These are phyloP conservation scores for Anhinga anhinga DNA, from an alignment of 2,113 vertebrate genomes.

Conservation along the genomic window DNA sequence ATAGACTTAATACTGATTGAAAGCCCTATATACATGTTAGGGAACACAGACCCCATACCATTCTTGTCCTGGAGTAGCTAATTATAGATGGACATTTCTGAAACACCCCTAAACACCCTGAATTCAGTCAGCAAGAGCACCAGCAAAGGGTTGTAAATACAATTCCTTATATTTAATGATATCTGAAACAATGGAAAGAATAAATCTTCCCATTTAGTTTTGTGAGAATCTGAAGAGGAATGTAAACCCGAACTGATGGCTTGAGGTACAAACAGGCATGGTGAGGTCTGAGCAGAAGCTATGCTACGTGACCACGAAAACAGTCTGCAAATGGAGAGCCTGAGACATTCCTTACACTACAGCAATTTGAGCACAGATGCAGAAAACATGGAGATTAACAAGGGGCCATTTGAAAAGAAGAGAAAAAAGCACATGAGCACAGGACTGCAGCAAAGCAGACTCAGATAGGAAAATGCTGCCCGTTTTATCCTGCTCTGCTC, in stretches of 20 bases:
- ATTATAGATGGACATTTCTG: background rate
- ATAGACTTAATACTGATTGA: background rate
- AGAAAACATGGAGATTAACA: background rate
- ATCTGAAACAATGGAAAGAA: background rate
- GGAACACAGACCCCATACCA: background rate
- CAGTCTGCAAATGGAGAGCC: background rate
- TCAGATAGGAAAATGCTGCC: background rate
- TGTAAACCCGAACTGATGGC: background rate
- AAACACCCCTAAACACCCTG: background rate
- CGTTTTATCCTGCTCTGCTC: background rate
- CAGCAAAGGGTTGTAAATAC: rapidly evolving
- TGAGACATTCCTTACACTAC: background rate
- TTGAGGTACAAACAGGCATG: background rate
- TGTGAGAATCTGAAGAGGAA: background rate
- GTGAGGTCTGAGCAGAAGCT: background rate
- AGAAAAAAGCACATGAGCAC: background rate
- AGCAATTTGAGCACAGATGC: background rate
- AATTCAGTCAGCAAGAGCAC: background rate
- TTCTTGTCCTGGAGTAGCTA: background rate
- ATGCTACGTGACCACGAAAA: background rate
- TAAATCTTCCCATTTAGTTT: background rate
- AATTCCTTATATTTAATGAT: background rate
- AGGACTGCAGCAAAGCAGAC: background rate
- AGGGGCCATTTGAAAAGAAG: background rate
- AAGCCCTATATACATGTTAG: background rate